These are phyloP conservation scores for Mellilla xanthometata DNA, from an alignment of 2,888 invertebrate genomes.

Conservation along the genomic window DNA sequence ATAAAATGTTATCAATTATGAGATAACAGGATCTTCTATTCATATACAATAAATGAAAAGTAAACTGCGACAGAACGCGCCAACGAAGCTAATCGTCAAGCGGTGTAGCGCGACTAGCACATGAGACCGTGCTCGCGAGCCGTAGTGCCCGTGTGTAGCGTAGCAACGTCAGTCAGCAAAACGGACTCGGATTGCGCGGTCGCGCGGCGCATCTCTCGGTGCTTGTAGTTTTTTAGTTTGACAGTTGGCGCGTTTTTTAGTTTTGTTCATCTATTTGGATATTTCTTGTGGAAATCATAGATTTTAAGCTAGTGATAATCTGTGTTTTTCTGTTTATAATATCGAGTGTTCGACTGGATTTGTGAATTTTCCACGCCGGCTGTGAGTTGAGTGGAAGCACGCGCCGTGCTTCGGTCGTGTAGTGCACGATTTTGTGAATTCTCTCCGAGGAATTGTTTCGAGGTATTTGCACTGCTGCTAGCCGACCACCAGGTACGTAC, in stretches of 20 bases:
- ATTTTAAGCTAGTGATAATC: slow-evolving; percentile 78
- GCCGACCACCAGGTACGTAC: slow-evolving; percentile 60
- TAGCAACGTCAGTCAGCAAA: slow-evolving; percentile 63
- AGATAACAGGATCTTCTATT: slow-evolving; percentile 64
- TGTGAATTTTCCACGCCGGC: slow-evolving; percentile 73
- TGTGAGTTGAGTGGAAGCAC: slow-evolving; percentile 74
- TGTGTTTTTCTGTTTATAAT: slow-evolving; percentile 73
- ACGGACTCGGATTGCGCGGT: slow-evolving; percentile 78
- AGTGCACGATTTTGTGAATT: slow-evolving; percentile 76
- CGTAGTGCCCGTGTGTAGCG: slow-evolving; percentile 44
- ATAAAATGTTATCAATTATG: slow-evolving; percentile 72
- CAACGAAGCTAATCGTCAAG: slow-evolving; percentile 51
- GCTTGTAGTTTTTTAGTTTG: slow-evolving; percentile 82
- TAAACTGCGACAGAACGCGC: slow-evolving; percentile 61
- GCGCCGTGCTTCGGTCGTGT: slow-evolving; percentile 67
- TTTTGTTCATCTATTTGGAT: slow-evolving; percentile 60
- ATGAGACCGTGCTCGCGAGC: slow-evolving; percentile 45
- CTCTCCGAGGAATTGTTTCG: slow-evolving; percentile 63
- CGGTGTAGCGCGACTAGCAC: slow-evolving; percentile 50
- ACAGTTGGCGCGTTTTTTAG: slow-evolving; percentile 81
- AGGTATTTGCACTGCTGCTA: slow-evolving; percentile 46
- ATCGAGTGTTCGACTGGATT: slow-evolving; percentile 73
- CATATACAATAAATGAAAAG: slow-evolving; percentile 67
- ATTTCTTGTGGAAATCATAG: slow-evolving; percentile 76
- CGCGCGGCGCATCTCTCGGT: slow-evolving; percentile 70